These are phyloP conservation scores for Pipistrellus kuhlii DNA, from an alignment of 2,797 vertebrate species.

Conservation along the genomic window DNA sequence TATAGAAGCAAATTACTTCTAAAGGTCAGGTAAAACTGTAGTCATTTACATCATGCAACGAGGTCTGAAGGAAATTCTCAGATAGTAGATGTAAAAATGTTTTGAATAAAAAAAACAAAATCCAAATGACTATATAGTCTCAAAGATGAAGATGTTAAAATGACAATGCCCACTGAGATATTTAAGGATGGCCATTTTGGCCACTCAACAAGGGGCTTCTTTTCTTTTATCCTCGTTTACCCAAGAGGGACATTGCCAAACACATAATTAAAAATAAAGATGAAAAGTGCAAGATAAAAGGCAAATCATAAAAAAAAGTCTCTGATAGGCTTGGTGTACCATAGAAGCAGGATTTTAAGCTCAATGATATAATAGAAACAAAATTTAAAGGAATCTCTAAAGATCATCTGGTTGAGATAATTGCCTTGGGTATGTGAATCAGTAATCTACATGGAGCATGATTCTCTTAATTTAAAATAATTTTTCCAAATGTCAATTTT, in stretches of 20 bases:
- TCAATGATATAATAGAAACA: conserved; percentile 12
- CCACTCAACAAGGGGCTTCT: not conserved
- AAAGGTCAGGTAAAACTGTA: not conserved
- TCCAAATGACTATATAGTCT: conserved; percentile 43
- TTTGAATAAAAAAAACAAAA: conserved; percentile 57
- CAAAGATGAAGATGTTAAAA: conserved; percentile 36
- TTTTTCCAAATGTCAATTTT: conserved; percentile 61
- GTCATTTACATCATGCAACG: conserved; percentile 1
- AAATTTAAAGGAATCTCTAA: conserved; percentile 53
- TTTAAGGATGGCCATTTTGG: conserved; percentile 31
- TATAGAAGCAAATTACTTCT: conserved; percentile 11
- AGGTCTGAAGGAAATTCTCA: conserved; percentile 37
- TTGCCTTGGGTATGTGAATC: conserved; percentile 53
- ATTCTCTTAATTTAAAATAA: conserved; percentile 47
- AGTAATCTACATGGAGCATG: conserved; percentile 1
- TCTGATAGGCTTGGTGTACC: not conserved
- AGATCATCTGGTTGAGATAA: not conserved
- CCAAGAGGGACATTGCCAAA: conserved; percentile 32
- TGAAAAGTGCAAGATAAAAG: conserved; percentile 58
- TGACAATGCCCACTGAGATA: conserved; percentile 28
- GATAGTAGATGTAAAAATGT: not conserved
- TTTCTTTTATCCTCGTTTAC: not conserved
- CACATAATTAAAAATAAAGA: conserved; percentile 58
- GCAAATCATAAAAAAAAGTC: not conserved
- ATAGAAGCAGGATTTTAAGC: conserved; percentile 48